Evolutionary conservation across 1,140 invertebrate genomes (phyloP), one percentile per base, ranked within the genome.

Genomic region (Phymastichus coffea): DNA sequence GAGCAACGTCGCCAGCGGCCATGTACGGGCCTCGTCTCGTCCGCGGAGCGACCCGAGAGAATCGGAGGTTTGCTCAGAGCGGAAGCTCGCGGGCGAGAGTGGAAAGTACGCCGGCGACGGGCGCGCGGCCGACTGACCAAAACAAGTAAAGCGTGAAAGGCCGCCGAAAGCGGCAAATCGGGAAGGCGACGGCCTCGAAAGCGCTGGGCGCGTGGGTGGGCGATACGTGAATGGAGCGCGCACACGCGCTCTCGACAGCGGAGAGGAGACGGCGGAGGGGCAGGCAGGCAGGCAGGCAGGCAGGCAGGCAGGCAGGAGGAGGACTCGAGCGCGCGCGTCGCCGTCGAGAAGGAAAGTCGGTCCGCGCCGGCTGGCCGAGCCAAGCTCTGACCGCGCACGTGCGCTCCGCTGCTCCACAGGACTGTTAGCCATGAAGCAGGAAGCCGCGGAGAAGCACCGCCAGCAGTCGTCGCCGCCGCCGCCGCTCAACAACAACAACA

Each of bases 361-460:
- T 12, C 1, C 35, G 43, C 41, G 33, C 22, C 14, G 30, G 35
- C 30, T 30, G 35, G 14, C 22, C 30, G 48, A 33, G 20, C 14
- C 37, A 22, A 38, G 22, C 44, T 30, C 28, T 43, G 12, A 26
- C n/a, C n/a, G 37, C 44, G 28, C 28, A 8, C 28, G 28, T 30
- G 28, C 33, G 41, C 41, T 37, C 22, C 23, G 41, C 10, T 57
- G 30, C 19, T n/a, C n/a, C 75, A 6, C 66, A 83, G 82, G 76
- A 73, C 67, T 82, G 23, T 58, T 74, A 28, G 43, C 66, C 19
- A 77, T 78, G 73, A 79, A 76, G 53, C 76, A 78, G 37, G 75
- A 77, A 12, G 20, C 43, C 0, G 19, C 68, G 19, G 74, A 77
- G 2, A 73, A 70, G 64, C 53, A 44, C 2, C 53, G 33, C 10